Evolutionary conservation across 2,113 vertebrate genomes (phyloP).

Genomic region (Alosa alosa): DNA sequence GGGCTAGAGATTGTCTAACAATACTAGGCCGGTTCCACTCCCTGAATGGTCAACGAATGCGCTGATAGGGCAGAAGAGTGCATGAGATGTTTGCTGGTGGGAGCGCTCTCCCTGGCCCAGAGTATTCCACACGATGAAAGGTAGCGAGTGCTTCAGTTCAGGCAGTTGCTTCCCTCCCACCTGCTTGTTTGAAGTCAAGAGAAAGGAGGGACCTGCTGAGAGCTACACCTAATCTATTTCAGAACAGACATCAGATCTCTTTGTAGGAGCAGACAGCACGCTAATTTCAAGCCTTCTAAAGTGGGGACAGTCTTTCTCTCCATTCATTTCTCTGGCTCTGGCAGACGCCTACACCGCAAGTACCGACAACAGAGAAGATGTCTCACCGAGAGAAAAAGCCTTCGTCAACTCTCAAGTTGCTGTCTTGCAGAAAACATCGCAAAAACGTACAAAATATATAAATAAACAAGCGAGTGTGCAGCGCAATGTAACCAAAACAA

Average conservation of each 20-base stretch:
- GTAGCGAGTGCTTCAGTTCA: background rate
- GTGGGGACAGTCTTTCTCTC: slow-evolving; percentile 7
- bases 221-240: slow-evolving; percentile 46
- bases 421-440: background rate
- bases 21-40: background rate
- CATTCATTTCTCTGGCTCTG: background rate
- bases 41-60: background rate
- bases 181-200: background rate
- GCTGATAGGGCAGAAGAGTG: background rate
- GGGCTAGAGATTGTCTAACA: no score
- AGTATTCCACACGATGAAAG: background rate
- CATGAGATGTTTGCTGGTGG: background rate
- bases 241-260: slow-evolving; percentile 33
- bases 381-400: background rate
- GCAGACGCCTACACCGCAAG: slow-evolving; percentile 7
- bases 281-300: slow-evolving; percentile 46
- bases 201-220: slow-evolving; percentile 1
- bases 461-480: background rate
- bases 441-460: background rate
- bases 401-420: background rate
- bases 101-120: background rate
- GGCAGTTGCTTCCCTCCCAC: background rate
- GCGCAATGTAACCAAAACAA: background rate
- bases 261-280: slow-evolving; percentile 44
- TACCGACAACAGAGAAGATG: background rate